Evolutionary conservation across 2,888 invertebrate species (phyloP), one percentile per base, ranked within the genome.

Genomic region (Ochropacha duplaris): DNA sequence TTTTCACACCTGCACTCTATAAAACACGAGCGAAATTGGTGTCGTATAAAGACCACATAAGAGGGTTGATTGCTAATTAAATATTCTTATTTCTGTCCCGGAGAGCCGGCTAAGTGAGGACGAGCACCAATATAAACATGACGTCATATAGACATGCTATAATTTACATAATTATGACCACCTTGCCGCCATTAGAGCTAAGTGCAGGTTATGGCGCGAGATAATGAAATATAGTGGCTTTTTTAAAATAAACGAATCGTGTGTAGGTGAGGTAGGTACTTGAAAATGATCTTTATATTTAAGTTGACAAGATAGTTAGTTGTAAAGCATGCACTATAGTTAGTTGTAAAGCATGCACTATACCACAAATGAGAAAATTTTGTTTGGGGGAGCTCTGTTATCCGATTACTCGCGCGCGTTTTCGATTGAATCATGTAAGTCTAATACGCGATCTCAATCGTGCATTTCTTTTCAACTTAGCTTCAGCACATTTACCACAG

Each of bases 101-200:
- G 44, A 19, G 44, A 9, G 9, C 58, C 28, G 44, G 26, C 57
- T 56, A 60, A 62, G 64, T 70, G 67, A 67, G 62, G 65, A 61
- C 62, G 65, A 55, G 49, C 54, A 54, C 56, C 50, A 56, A 52
- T 54, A 57, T 59, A 64, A 62, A 66, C 66, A 50, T 22, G 8
- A 14, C 22, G 34, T 24, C 50, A 24, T 44, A 31, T 39, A 36
- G 49, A 56, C 36, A 11, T 50, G 50, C 50, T 49, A 26, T 56
- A 50, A 56, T 56, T 71, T 72, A 60, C 68, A 71, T 71, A 68
- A 71, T 72, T 70, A 72, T 60, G 62, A 52, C 62, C 64, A 72
- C 73, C 59, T 66, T 71, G 59, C 31, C 49, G 31, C 31, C 50
- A 55, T 55, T 55, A 49, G 8, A 19, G 49, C 14, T 14, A 34